These are phyloP conservation scores for Anoplolepis gracilipes DNA, from an alignment of 1,140 invertebrate genomes.

Conservation along the genomic window DNA sequence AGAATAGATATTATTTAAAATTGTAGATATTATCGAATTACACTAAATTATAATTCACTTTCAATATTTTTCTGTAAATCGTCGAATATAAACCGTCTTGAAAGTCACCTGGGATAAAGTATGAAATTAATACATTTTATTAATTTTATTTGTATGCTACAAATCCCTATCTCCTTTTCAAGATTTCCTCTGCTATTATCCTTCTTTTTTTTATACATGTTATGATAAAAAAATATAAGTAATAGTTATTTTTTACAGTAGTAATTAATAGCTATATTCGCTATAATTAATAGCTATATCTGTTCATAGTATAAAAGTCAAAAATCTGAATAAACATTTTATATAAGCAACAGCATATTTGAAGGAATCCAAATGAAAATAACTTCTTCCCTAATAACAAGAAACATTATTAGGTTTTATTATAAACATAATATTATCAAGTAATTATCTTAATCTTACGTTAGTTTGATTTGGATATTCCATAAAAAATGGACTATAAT, in stretches of 20 bases:
- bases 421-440: conserved; percentile 36
- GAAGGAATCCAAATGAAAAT: neutral
- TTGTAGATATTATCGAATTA: conserved; percentile 16
- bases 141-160: neutral
- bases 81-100: conserved; percentile 7
- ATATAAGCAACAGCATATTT: neutral
- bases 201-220: neutral
- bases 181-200: neutral
- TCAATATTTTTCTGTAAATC: conserved; percentile 25
- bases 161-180: neutral
- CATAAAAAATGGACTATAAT: conserved; percentile 31
- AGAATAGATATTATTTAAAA: neutral
- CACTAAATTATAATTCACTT: neutral
- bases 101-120: neutral
- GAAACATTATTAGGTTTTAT: conserved; percentile 53
- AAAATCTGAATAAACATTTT: too few species aligned
- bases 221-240: too few species aligned
- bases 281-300: too few species aligned
- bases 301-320: too few species aligned
- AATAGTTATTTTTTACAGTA: too few species aligned
- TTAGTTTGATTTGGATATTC: conserved; percentile 35
- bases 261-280: too few species aligned
- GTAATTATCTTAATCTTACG: conserved; percentile 52
- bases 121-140: conserved; percentile 5
- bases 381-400: conserved; percentile 41